Base-by-base conservation (phyloP, 2,888 invertebrate species). In the Pantelozetes paolii region DNA sequence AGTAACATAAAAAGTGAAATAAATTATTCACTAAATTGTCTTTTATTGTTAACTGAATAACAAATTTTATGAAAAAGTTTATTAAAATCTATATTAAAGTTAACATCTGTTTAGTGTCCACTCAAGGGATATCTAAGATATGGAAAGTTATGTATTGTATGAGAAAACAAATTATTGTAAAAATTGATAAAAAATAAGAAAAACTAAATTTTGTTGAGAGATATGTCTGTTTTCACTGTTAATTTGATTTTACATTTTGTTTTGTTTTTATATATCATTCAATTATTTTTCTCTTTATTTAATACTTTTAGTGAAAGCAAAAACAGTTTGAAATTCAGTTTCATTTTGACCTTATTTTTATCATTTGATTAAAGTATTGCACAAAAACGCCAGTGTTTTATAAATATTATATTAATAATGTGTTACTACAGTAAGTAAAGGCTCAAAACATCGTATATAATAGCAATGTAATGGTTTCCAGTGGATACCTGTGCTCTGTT, bases 401-500 rank as follows among this genome's bases (percentile, higher is more conserved):
- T 30, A 59, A 59, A 59, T 59, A 30, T 59, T 30, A 59, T 59
- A 59, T 28, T 15, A 30, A 64, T 20, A 36, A 9, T 32, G 57
- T 59, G 28, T n/a, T 36, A n/a, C 15, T 32, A 15, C 36, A 40
- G 32, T 64, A 20, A 64, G 6, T 40, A 45, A 26, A 42, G 69
- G 23, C 45, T 67, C 8, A 26, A 59, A 8, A 59, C 59, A 26
- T 30, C n/a, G 11, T 8, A 64, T 64, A 11, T 15, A 20, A 64
- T 36, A 8, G 62, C 5, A 13, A 18, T 36, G 11, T 42, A 69
- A 28, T 45, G 69, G 69, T 69, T 69, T 69, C 69, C 42, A 69
- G 45, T 69, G 45, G 69, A 69, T 69, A 69, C 45, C 69, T 64
- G 36, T 64, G 62, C 62, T 32, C 30, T 36, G 36, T 3, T 67